Percentiles rank a stretch among this genome's conserved stretches.
These are phyloP conservation scores for Cerastis leucographa DNA, from an alignment of 2,888 invertebrate species.

Conservation along the genomic window DNA sequence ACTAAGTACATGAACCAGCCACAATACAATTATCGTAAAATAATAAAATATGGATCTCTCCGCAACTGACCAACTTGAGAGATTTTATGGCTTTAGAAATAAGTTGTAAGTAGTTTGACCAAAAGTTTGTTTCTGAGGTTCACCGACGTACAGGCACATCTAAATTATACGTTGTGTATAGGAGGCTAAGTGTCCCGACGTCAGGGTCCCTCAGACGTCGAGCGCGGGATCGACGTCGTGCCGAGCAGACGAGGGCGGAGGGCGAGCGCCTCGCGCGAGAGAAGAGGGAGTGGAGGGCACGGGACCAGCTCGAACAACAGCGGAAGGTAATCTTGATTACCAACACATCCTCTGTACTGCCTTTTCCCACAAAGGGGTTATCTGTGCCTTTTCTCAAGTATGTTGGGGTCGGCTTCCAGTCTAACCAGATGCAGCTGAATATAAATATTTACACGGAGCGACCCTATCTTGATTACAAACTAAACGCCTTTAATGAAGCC, in stretches of 20 bases:
- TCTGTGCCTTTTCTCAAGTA: background rate
- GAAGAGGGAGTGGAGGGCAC: conserved; percentile 73
- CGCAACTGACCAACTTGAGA: conserved; percentile 4
- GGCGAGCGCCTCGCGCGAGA: conserved; percentile 83
- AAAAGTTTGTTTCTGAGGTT: conserved; percentile 11
- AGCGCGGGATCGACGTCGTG: conserved; percentile 78
- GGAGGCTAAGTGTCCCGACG: conserved; percentile 83
- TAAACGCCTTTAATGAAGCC: background rate
- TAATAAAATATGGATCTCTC: background rate
- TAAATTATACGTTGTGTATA: conserved; percentile 52
- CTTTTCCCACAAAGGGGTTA: background rate
- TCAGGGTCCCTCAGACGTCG: conserved; percentile 85
- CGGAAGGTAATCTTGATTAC: conserved; percentile 73
- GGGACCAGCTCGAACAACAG: conserved; percentile 81
- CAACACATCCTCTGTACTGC: background rate
- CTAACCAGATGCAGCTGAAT: background rate
- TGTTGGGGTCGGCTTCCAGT: background rate
- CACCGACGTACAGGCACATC: background rate
- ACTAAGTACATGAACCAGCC: background rate
- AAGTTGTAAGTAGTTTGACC: conserved; percentile 39
- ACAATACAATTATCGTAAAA: background rate
- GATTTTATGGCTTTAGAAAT: conserved; percentile 28
- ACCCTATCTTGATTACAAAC: background rate
- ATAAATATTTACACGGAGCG: background rate
- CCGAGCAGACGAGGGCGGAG: conserved; percentile 82